These are phyloP conservation scores for Lysiphlebus fabarum DNA, from an alignment of 1,140 invertebrate species.

Conservation along the genomic window DNA sequence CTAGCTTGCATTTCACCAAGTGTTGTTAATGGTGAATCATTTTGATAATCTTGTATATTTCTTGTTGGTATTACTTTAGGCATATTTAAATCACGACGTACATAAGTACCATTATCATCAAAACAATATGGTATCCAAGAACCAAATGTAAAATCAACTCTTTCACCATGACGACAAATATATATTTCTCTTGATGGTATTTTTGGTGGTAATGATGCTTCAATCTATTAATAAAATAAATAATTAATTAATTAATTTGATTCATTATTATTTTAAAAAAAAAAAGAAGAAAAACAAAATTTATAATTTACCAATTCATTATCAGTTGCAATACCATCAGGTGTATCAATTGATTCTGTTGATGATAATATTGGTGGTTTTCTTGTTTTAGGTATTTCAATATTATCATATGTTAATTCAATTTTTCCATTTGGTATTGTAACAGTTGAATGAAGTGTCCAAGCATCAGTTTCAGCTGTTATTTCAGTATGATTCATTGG, in stretches of 20 bases:
- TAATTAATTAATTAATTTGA: too few species aligned
- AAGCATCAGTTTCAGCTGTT: constrained; percentile 83
- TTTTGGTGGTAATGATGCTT: constrained; percentile 40
- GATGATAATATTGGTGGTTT: constrained; percentile 50
- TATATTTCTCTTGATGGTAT: constrained; percentile 61
- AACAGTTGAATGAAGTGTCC: constrained; percentile 78
- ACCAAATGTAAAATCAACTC: constrained; percentile 89
- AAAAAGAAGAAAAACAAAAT: constrained; percentile 11
- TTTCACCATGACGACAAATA: constrained; percentile 82
- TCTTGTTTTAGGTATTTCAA: constrained; percentile 36
- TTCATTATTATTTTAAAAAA: too few species aligned
- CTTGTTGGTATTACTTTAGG: constrained; percentile 69
- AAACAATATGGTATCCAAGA: constrained; percentile 85
- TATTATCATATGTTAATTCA: constrained; percentile 7
- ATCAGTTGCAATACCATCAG: constrained; percentile 47
- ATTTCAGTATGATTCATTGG: constrained; percentile 78
- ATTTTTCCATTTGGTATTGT: constrained; percentile 50
- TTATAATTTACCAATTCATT: constrained; percentile 43
- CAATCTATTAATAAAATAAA: constrained; percentile 36
- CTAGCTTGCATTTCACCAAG: constrained; percentile 71
- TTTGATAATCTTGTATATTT: constrained; percentile 65
- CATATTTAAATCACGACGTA: constrained; percentile 85
- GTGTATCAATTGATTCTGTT: constrained; percentile 51
- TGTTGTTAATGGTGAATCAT: constrained; percentile 85
- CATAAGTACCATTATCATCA: constrained; percentile 74